Evolutionary conservation across 2,888 invertebrate species (phyloP).

Genomic region (Hirtodrosophila duncani): DNA sequence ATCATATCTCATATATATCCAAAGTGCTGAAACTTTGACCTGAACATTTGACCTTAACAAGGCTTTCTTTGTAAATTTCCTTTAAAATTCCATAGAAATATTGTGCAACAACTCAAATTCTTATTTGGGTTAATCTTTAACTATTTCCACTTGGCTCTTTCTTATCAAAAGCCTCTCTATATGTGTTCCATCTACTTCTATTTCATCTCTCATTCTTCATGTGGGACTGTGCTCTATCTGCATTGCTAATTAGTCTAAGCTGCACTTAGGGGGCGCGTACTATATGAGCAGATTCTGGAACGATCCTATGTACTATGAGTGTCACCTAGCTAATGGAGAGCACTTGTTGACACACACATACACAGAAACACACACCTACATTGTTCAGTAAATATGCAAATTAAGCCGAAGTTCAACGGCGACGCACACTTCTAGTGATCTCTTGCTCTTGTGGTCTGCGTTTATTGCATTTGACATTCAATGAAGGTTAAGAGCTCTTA

Average conservation of each 20-base stretch:
- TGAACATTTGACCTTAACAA: too few species aligned
- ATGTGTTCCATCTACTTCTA: background rate
- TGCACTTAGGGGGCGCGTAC: conserved; percentile 32
- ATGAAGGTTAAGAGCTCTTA: too few species aligned
- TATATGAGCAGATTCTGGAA: background rate
- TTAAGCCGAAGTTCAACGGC: conserved; percentile 41
- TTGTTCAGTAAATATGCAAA: conserved; percentile 42
- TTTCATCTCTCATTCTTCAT: background rate
- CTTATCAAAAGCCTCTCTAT: background rate
- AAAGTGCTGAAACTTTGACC: too few species aligned
- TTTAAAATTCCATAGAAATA: too few species aligned
- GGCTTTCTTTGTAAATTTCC: too few species aligned
- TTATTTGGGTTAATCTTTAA: background rate
- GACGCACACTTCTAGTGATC: conserved; percentile 5
- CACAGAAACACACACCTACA: too few species aligned
- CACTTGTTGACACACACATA: background rate
- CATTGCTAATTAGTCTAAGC: conserved; percentile 31
- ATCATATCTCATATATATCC: too few species aligned
- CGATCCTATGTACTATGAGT: too few species aligned
- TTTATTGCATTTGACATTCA: conserved; percentile 21
- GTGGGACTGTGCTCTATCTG: conserved; percentile 19
- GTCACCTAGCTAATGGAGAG: background rate
- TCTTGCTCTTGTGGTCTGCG: conserved; percentile 39
- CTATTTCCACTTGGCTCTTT: background rate
- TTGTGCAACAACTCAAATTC: too few species aligned